Evolutionary conservation across 2,113 vertebrate species (phyloP), one percentile per base, ranked within the genome.

Genomic region (Mellivora capensis): DNA sequence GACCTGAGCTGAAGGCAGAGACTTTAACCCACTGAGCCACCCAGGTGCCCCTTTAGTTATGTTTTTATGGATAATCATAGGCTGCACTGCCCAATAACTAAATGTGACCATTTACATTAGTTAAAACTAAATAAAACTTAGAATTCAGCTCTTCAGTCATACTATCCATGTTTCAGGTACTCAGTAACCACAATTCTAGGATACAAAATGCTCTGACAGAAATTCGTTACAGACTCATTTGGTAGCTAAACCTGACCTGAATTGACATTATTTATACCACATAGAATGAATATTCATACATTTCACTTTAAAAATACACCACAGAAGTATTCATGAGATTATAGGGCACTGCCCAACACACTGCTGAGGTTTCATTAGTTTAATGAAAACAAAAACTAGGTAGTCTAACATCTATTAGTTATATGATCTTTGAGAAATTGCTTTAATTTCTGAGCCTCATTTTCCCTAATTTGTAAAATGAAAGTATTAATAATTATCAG

Each of bases 251-350:
- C 74, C 62, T 71, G 59, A 87, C 49, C 29, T 61, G 25, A 25
- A 54, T 5, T 18, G 15, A 18, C 31, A 34, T 34, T 81, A 7
- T 23, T 54, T 87, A 39, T n/a, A 72, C 69, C 57, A 27, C n/a
- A 49, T 79, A 72, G 7, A 94, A 4, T 83, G 67, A 88, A 52
- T 95, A 61, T n/a, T 49, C 42, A 82, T 49, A 31, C 74, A 34
- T 81, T 89, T 91, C 49, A 81, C 37, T 81, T 14, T 39, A 82
- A 96, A 90, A 96, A 90, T 88, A 69, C 3, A 87, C 39, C 52
- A 57, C 42, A 89, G 64, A 81, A 90, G 49, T 87, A 79, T 18
- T 62, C 23, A 42, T 62, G 44, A 49, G 37, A 87, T 54, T 67
- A 47, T 17, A 44, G 29, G 6, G 21, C 88, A 3, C 34, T 92